A percentile compares a stretch with the other conserved stretches of the same genome.
Evolutionary conservation across 2,797 vertebrate species (phyloP).

Genomic region (Eleutherodactylus coqui): DNA sequence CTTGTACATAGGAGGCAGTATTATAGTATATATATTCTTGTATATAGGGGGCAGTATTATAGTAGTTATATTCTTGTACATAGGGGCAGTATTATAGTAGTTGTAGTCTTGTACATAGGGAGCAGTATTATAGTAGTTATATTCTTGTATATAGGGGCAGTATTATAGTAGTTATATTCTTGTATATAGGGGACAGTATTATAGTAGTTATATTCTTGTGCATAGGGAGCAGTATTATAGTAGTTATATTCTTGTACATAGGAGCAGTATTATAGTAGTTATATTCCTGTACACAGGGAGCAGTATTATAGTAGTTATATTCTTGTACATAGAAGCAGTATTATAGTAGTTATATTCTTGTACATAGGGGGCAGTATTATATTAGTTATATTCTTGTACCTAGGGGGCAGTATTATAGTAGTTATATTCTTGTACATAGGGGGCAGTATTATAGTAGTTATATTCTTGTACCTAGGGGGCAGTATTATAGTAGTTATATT

Average conservation of each 20-base stretch:
- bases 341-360: no score
- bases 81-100: neutral
- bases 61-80: conserved; percentile 1
- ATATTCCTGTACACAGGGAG: neutral
- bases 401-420: no score
- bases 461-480: no score
- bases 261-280: conserved; percentile 3
- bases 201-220: conserved; percentile 3
- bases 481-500: no score
- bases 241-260: neutral
- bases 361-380: no score
- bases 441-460: no score
- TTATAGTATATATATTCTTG: conserved; percentile 13
- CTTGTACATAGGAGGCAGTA: neutral
- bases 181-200: neutral
- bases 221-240: conserved; percentile 1
- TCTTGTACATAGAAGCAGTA: no score
- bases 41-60: neutral
- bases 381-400: no score
- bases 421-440: no score
- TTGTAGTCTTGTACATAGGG: no score
- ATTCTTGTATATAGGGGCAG: neutral
- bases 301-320: no score
- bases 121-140: no score
- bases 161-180: conserved; percentile 1